A percentile compares a stretch with the other conserved stretches of the same genome.
phyloP scores from a whole-genome alignment of 2,888 invertebrate species.

The Paralinhomoeus sp. region DNA sequence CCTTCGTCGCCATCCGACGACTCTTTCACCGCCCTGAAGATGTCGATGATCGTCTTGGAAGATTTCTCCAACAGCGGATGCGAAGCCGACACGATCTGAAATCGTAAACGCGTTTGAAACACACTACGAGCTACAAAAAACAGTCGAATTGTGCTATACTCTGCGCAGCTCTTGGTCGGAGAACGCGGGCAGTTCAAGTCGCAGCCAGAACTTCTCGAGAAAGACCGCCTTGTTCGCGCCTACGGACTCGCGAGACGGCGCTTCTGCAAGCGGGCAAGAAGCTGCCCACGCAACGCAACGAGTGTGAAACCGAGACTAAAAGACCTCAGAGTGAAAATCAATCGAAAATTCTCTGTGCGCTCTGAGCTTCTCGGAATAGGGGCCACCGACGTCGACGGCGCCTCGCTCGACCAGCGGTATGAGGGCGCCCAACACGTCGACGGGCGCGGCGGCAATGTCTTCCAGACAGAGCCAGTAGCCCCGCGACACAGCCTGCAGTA shows the following conservation, averaged over 20 bases:
- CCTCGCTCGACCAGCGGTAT: slow-evolving; percentile 42
- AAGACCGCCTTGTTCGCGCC: not conserved
- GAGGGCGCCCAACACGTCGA: slow-evolving; percentile 69
- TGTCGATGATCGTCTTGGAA: slow-evolving; percentile 3
- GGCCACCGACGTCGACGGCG: not conserved
- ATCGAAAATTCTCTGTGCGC: slow-evolving; percentile 67
- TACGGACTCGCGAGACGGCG: too few relatives aligned
- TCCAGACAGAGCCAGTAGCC: slow-evolving; percentile 80
- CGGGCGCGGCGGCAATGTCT: slow-evolving; percentile 76
- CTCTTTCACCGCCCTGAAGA: slow-evolving; percentile 9
- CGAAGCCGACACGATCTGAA: too few relatives aligned
- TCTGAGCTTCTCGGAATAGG: slow-evolving; percentile 44
- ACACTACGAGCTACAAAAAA: too few relatives aligned
- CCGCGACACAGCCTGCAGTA: slow-evolving; percentile 46
- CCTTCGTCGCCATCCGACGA: too few relatives aligned
- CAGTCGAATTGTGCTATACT: too few relatives aligned
- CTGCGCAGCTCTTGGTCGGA: slow-evolving; percentile 11
- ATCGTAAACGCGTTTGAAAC: too few relatives aligned
- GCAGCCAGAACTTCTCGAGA: not conserved
- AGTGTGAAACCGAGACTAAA: too few relatives aligned
- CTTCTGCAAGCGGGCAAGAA: too few relatives aligned
- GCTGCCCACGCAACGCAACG: too few relatives aligned
- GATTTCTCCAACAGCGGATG: too few relatives aligned
- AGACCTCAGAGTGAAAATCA: slow-evolving; percentile 64
- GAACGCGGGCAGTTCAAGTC: slow-evolving; percentile 8